Base-by-base conservation (phyloP, 2,113 vertebrate species). In the Morone saxatilis region DNA sequence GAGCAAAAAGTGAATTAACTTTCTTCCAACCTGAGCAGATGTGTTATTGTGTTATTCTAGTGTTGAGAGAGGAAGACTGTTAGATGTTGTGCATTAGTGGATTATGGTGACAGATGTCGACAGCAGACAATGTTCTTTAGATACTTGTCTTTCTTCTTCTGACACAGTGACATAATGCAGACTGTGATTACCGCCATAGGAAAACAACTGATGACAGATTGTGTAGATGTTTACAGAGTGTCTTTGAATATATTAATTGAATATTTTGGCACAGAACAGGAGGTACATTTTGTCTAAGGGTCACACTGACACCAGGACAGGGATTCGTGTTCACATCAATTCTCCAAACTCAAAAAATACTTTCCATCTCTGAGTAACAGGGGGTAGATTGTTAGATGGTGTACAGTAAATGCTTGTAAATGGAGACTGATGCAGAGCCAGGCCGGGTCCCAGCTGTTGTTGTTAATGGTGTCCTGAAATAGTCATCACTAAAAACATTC, bases 361-460 rank as follows among this genome's bases (percentile, higher is more conserved):
- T 45, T 63, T 63, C 50, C 53, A 73, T 67, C 16, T 67, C 62
- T 61, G 43, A 7, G 11, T 31, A 38, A 12, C 19, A 48, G 19
- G 4, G 51, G 14, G n/a, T 17, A 11, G 41, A 40, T 50, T 11
- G 2, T 25, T 17, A 11, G 41, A 40, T 50, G 11, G 1, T 25
- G 11, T 2, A 1, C 3, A 19, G 17, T 0, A 19, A 61, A 5
- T 71, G 17, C 19, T 48, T 36, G 5, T 63, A 38, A 59, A 69
- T 50, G 13, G n/a, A 57, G 19, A 8, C n/a, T 56, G 36, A 50
- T 31, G 40, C 54, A 13, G 31, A 65, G n/a, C 11, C 9, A 13
- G 67, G 8, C 38, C 6, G 8, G 63, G 66, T 20, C 79, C 38
- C 88, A 90, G 74, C 77, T 81, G 82, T 10, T 50, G 3, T 16